A percentile compares a stretch with the other conserved stretches of the same genome.
These are phyloP conservation scores for Acanthosoma haemorrhoidale DNA, from an alignment of 2,888 invertebrate genomes.

Conservation along the genomic window DNA sequence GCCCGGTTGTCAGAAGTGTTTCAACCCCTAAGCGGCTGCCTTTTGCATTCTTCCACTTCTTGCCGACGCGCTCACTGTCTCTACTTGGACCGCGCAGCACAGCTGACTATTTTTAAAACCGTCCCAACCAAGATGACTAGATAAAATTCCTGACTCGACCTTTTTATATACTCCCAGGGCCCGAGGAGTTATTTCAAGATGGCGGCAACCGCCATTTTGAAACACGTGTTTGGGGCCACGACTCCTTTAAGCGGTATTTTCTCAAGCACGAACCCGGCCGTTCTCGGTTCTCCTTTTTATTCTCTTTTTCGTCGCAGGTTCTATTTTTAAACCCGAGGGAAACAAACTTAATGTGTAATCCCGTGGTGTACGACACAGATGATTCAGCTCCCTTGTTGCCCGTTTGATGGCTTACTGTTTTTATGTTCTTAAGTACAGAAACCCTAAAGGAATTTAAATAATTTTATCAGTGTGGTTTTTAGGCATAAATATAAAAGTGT, in stretches of 20 bases:
- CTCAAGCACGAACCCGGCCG: slow-evolving; percentile 8
- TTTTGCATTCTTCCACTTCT: neutral
- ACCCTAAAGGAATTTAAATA: too few species aligned
- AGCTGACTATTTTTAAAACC: slow-evolving; percentile 18
- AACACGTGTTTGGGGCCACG: slow-evolving; percentile 22
- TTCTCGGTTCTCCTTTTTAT: neutral
- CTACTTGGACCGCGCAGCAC: neutral
- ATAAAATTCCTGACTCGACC: slow-evolving; percentile 11
- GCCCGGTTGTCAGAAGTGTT: too few species aligned
- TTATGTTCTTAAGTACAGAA: too few species aligned
- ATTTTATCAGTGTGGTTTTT: too few species aligned
- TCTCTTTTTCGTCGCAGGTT: neutral
- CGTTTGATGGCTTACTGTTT: too few species aligned
- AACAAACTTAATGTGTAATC: neutral
- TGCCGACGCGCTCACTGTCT: neutral
- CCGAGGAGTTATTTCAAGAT: slow-evolving; percentile 21
- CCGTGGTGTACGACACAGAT: neutral
- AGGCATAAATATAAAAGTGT: too few species aligned
- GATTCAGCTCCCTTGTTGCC: neutral
- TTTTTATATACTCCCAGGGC: slow-evolving; percentile 18
- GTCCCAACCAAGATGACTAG: slow-evolving; percentile 15
- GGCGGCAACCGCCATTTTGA: slow-evolving; percentile 20
- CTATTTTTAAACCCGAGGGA: slow-evolving; percentile 14
- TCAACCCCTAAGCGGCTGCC: neutral
- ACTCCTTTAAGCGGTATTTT: slow-evolving; percentile 14